Evolutionary conservation across 2,113 vertebrate species (phyloP).

Genomic region (Merops nubicus): DNA sequence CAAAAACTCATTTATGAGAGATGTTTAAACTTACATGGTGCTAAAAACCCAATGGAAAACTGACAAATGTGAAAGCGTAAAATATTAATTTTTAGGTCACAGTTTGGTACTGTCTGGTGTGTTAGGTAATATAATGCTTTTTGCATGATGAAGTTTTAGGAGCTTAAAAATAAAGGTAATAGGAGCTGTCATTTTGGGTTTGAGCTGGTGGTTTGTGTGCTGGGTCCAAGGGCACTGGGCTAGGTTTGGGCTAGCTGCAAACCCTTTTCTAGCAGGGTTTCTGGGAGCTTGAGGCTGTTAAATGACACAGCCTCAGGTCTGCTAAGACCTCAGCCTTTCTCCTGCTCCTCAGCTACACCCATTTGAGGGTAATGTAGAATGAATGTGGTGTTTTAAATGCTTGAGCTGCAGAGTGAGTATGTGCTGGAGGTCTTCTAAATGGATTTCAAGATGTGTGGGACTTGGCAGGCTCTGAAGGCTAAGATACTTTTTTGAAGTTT

Average conservation of each 20-base stretch:
- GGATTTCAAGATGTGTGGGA: background rate
- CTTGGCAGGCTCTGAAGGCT: background rate
- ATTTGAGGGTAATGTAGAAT: background rate
- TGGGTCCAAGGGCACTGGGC: background rate
- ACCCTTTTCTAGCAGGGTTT: background rate
- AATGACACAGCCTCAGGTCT: background rate
- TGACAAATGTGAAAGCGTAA: background rate
- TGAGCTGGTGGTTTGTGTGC: background rate
- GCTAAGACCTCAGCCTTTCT: background rate
- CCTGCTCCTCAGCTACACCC: background rate
- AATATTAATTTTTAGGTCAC: background rate
- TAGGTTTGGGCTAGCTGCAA: background rate
- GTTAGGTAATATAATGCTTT: background rate
- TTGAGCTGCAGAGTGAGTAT: background rate
- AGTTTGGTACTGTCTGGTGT: background rate
- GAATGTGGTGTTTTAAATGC: background rate
- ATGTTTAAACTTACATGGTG: background rate
- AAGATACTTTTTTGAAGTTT: background rate
- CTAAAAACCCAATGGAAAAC: background rate
- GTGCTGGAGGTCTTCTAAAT: background rate
- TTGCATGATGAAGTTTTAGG: background rate
- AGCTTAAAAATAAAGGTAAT: background rate
- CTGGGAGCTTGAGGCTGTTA: background rate
- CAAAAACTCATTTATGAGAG: constrained; percentile 20
- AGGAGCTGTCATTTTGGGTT: background rate